These are phyloP conservation scores for Heteromyza rotundicornis DNA, from an alignment of 2,888 invertebrate genomes.

Conservation along the genomic window DNA sequence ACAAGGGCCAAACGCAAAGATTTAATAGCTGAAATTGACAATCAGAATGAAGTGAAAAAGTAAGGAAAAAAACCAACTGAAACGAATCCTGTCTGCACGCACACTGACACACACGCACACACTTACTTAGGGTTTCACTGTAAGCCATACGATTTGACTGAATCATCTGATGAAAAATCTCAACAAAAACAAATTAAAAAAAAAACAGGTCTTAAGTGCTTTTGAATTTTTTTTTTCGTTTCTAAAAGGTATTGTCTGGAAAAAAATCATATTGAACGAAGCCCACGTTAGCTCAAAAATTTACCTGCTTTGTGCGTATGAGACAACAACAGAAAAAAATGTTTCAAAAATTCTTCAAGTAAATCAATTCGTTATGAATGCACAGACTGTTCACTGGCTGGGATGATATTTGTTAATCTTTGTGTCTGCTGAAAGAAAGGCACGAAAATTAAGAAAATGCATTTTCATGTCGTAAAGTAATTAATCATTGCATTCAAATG, in stretches of 20 bases:
- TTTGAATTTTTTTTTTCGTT: neutral
- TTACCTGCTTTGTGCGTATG: neutral
- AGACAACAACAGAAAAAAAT: no score
- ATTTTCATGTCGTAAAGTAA: neutral
- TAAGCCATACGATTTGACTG: neutral
- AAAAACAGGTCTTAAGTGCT: conserved; percentile 50
- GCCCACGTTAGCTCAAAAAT: neutral
- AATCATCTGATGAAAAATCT: conserved; percentile 2
- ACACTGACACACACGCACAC: neutral
- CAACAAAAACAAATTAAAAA: conserved; percentile 17
- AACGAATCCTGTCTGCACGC: conserved; percentile 19
- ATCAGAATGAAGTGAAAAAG: no score
- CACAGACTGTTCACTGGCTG: neutral
- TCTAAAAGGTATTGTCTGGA: neutral
- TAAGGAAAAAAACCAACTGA: conserved; percentile 27
- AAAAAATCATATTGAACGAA: neutral
- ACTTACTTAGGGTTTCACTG: neutral
- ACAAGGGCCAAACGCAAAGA: conserved; percentile 11
- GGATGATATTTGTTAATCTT: no score
- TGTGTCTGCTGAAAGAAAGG: neutral
- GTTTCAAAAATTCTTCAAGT: neutral
- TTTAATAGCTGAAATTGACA: conserved; percentile 33
- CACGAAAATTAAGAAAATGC: neutral
- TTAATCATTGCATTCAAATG: neutral
- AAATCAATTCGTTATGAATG: neutral